Conservation (phyloP, 2,797 vertebrate species). For the Chloroceryle inda region DNA sequence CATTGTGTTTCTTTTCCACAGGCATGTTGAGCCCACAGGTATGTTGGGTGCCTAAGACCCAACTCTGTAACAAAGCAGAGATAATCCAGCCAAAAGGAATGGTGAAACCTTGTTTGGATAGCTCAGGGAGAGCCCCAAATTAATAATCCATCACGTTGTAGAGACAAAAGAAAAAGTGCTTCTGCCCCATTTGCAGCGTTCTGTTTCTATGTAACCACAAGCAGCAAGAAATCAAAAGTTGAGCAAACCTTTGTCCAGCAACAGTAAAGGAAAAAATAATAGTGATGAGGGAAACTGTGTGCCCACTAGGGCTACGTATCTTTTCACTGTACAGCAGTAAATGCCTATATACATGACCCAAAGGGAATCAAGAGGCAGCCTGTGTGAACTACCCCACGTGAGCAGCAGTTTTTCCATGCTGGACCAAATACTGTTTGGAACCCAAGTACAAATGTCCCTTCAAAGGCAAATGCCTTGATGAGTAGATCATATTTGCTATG, state of each 20-base stretch:
- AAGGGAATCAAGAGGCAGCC: slow-evolving; percentile 14
- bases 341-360: slow-evolving; percentile 12
- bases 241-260: slow-evolving; percentile 27
- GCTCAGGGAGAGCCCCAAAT: slow-evolving; percentile 19
- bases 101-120: slow-evolving; percentile 37
- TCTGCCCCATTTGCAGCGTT: slow-evolving; percentile 35
- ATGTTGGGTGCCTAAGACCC: slow-evolving; percentile 68
- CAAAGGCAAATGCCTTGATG: slow-evolving; percentile 41
- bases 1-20: slow-evolving; percentile 45
- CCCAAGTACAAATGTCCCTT: slow-evolving; percentile 52
- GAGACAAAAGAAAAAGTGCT: slow-evolving; percentile 18
- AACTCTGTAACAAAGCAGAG: slow-evolving; percentile 61
- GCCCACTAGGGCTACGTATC: background rate
- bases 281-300: background rate
- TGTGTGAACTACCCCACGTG: background rate
- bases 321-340: slow-evolving; percentile 31
- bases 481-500: slow-evolving; percentile 26
- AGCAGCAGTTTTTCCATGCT: slow-evolving; percentile 46
- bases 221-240: background rate
- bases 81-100: slow-evolving; percentile 61
- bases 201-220: slow-evolving; percentile 59
- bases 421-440: slow-evolving; percentile 34
- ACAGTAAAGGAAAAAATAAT: slow-evolving; percentile 19
- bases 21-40: slow-evolving; percentile 68
- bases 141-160: slow-evolving; percentile 55